Conservation (phyloP, 2,113 vertebrate species). For the Camelus dromedarius region DNA sequence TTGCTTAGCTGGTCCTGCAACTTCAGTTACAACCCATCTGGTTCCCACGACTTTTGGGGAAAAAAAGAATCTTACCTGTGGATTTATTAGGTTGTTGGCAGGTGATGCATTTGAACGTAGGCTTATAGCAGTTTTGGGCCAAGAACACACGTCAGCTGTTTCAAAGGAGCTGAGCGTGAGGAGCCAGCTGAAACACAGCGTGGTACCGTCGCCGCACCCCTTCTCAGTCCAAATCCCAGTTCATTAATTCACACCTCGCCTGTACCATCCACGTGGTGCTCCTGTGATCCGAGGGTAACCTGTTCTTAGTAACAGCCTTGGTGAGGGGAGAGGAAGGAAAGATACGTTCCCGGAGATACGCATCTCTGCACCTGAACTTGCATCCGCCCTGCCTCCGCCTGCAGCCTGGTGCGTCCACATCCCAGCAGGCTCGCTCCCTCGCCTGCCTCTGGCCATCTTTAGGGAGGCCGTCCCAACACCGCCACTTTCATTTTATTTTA, state of each 20-base stretch:
- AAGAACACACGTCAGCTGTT: not conserved
- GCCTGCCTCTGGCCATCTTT: not conserved
- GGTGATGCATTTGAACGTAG: not conserved
- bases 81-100: not conserved
- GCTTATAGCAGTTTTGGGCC: not conserved
- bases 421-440: not conserved
- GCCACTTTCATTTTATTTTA: not conserved
- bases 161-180: not conserved
- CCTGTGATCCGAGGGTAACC: rapidly evolving
- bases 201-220: rapidly evolving
- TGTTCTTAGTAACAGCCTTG: not conserved
- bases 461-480: not conserved
- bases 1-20: not conserved
- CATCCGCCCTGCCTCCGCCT: not conserved
- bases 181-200: rapidly evolving
- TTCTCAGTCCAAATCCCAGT: rapidly evolving
- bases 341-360: rapidly evolving
- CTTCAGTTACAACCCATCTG: not conserved
- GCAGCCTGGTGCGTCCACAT: not conserved
- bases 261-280: rapidly evolving
- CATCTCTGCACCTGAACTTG: not conserved
- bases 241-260: rapidly evolving
- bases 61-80: not conserved
- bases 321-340: rapidly evolving
- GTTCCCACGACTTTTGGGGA: not conserved